These are phyloP conservation scores for Caenorhabditis uteleia DNA, from an alignment of 2,888 invertebrate genomes.

Conservation along the genomic window DNA sequence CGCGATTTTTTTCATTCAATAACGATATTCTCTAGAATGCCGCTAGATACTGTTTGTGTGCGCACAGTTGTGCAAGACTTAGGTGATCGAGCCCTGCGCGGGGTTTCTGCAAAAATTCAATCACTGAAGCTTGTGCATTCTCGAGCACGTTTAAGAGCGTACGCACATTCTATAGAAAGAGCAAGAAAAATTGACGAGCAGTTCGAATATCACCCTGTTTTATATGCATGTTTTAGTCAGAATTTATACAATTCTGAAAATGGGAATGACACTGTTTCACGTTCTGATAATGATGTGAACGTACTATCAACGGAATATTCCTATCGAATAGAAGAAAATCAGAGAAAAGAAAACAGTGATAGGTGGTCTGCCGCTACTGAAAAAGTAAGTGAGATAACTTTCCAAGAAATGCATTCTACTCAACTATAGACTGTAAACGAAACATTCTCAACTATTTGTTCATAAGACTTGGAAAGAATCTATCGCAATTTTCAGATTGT, in stretches of 20 bases:
- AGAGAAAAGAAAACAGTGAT: too few species aligned
- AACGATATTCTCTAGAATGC: conserved; percentile 5
- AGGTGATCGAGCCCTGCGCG: conserved; percentile 26
- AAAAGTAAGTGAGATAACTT: too few species aligned
- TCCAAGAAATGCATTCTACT: too few species aligned
- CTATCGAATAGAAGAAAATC: too few species aligned
- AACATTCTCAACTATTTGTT: too few species aligned
- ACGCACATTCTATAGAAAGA: conserved; percentile 19
- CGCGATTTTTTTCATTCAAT: neutral
- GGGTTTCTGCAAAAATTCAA: conserved; percentile 24
- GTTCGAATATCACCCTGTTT: conserved; percentile 21
- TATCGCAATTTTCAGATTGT: conserved; percentile 36
- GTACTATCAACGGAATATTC: neutral
- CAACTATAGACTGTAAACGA: too few species aligned
- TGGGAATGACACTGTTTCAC: too few species aligned
- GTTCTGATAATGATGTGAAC: too few species aligned
- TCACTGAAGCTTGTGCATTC: conserved; percentile 26
- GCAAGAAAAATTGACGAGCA: conserved; percentile 19
- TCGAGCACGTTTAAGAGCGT: conserved; percentile 19
- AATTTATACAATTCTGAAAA: too few species aligned
- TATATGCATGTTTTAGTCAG: too few species aligned
- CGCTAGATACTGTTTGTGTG: conserved; percentile 38
- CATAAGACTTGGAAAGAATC: too few species aligned
- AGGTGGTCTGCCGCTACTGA: too few species aligned
- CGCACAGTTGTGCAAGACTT: conserved; percentile 29